Evolutionary conservation across 2,113 vertebrate genomes (phyloP), one percentile per base, ranked within the genome.

Genomic region (Formicarius rufipectus): DNA sequence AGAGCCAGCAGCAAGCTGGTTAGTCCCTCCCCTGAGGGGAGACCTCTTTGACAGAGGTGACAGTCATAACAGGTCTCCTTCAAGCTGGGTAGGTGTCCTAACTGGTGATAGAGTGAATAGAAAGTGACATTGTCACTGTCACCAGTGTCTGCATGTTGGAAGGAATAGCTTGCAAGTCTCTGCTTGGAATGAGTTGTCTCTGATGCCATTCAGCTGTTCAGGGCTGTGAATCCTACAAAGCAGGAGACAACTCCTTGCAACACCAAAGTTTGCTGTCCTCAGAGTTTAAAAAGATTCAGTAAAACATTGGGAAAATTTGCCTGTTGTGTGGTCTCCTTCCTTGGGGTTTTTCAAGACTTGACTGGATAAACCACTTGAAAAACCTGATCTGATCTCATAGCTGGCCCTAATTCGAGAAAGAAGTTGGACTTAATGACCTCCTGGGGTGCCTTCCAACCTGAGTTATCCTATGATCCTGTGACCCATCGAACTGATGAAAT

Each of bases 21-120:
- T 27, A 37, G 27, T 42, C 10, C 6, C 3, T 50, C 1, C 22
- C 2, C 18, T 25, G 42, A 60, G 56, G 33, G 19, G 11, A 71
- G 7, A 49, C 2, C 10, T 45, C 35, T 53, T 12, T 15, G 60
- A 39, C 37, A 75, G 69, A 62, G 22, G 5, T 47, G 33, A 78
- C 25, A 39, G 58, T 47, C 23, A 4, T 15, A 47, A 60, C 13
- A 52, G 11, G 20, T 42, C 28, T 63, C 21, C 31, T 53, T 64
- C 33, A 35, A 16, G 30, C 14, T 77, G 42, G 8, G 17, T 22
- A 20, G n/a, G 19, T 16, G 15, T 52, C 64, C 33, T 24, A 10
- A 24, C 18, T 73, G 18, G 18, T 67, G 21, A 40, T 10, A 3
- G 0, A 21, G 27, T 4, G 19, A 3, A 2, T 14, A 28, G 49